Base-by-base conservation (phyloP, 2,888 invertebrate species). In the Iphiclides podalirius region DNA sequence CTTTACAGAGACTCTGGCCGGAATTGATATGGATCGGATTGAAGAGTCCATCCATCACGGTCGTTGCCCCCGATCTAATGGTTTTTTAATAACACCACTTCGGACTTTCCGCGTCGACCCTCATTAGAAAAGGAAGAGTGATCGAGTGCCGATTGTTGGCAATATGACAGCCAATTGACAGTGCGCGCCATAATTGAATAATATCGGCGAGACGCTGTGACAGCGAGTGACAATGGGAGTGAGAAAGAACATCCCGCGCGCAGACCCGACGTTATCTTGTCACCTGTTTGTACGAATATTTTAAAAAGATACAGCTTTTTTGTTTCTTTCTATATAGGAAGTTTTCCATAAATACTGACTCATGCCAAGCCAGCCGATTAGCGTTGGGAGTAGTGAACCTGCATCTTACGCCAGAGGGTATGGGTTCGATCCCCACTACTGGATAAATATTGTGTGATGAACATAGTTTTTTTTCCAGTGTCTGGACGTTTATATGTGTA, bases 1-100 rank as follows among this genome's bases (percentile, higher is more conserved):
- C 84, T 78, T 83, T 79, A 66, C 69, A 66, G 67, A 69, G 70
- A 76, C 73, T 75, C n/a, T n/a, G n/a, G 70, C 66, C 66, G 63
- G 72, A 85, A 87, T 87, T 87, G 87, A 87, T 85, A 88, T 87
- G 87, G 87, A 88, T 88, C 76, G 85, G 70, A 79, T 79, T 74
- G 70, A 65, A 79, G 79, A 79, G 84, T 72, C 80, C 84, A 87
- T 88, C 87, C 75, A 87, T 88, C 87, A 87, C 71, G 67, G 60
- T 66, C 60, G 67, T 78, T 82, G 79, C 68, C 75, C 78, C 70
- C 75, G 64, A 73, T 85, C 78, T 85, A 85, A 87, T 86, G 85
- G 74, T 86, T 87, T 88, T 87, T 87, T 87, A 86, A 88, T 86
- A 86, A 83, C 82, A 81, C 79, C 72, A 71, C 72, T 75, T 72